phyloP scores from a whole-genome alignment of 2,113 vertebrate species.

The Neotragus pygmaeus region DNA sequence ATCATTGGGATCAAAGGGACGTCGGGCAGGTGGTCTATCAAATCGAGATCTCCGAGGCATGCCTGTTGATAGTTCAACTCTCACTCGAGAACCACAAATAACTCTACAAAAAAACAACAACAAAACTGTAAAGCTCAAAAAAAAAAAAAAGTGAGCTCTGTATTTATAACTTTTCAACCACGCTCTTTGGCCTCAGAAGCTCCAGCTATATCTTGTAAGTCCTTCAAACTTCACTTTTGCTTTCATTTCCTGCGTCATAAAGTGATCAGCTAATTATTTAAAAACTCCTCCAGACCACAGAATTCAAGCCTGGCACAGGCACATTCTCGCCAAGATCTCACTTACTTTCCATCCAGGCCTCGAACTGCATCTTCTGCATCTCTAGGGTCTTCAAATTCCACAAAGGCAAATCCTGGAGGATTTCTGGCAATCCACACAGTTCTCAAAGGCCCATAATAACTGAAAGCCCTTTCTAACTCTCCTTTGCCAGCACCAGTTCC shows the following conservation, averaged over 20 bases:
- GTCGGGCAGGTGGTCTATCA: constrained; percentile 86
- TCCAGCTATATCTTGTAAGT: neutral
- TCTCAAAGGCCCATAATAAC: constrained; percentile 90
- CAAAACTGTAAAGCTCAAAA: neutral
- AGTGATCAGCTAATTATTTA: neutral
- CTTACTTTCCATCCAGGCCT: constrained; percentile 89
- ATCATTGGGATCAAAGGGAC: constrained; percentile 90
- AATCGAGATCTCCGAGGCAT: constrained; percentile 89
- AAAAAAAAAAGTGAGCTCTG: neutral
- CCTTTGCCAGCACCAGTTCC: constrained; percentile 90
- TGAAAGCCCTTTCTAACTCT: constrained; percentile 90
- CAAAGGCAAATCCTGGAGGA: constrained; percentile 91
- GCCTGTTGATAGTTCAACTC: constrained; percentile 89
- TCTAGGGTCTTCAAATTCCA: constrained; percentile 88
- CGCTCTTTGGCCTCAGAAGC: neutral
- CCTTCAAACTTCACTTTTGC: neutral
- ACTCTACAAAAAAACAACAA: constrained; percentile 74
- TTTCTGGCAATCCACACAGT: constrained; percentile 93
- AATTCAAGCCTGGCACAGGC: neutral
- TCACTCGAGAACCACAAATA: constrained; percentile 86
- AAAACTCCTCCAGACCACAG: neutral
- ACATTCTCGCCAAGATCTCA: constrained; percentile 7
- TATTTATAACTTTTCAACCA: neutral
- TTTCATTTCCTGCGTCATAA: neutral
- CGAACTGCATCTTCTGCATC: constrained; percentile 87